phyloP scores from a whole-genome alignment of 1,140 invertebrate species.

The Eciton burchellii region DNA sequence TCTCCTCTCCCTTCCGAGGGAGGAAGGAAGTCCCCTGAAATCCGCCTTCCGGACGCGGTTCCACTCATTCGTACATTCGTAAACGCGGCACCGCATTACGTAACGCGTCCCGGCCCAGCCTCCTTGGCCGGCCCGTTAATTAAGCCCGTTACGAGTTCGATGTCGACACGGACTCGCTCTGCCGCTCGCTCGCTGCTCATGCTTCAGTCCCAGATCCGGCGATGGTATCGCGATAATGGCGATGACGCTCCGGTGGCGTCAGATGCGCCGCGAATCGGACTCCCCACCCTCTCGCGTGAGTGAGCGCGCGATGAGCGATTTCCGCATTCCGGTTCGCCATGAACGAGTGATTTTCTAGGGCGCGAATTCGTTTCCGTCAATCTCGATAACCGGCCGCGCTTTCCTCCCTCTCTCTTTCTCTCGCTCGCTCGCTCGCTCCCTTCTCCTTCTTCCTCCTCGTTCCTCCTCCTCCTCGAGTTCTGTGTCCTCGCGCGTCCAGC shows the following conservation, averaged over 20 bases:
- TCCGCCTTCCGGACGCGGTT: not conserved
- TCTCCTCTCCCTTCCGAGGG: too few relatives aligned
- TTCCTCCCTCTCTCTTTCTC: not conserved
- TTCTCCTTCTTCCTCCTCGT: not conserved
- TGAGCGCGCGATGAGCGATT: conserved; percentile 25
- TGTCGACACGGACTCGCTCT: not conserved
- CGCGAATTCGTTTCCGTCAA: conserved; percentile 38
- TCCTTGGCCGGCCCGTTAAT: not conserved
- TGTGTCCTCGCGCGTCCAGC: conserved; percentile 36
- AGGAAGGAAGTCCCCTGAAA: too few relatives aligned
- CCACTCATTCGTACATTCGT: conserved; percentile 26
- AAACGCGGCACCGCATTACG: not conserved
- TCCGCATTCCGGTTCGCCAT: conserved; percentile 38
- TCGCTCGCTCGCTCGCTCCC: too few relatives aligned
- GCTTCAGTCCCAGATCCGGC: too few relatives aligned
- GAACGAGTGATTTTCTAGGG: conserved; percentile 36
- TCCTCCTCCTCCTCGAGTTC: not conserved
- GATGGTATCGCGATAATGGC: not conserved
- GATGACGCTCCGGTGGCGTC: not conserved
- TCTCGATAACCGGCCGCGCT: conserved; percentile 46
- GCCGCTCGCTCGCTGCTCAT: not conserved
- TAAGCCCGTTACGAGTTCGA: not conserved
- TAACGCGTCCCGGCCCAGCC: conserved; percentile 27
- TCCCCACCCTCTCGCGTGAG: not conserved
- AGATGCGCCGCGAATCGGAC: not conserved